Conservation (phyloP, 2,113 vertebrate species). For the Periophthalmodon schlosseri region DNA sequence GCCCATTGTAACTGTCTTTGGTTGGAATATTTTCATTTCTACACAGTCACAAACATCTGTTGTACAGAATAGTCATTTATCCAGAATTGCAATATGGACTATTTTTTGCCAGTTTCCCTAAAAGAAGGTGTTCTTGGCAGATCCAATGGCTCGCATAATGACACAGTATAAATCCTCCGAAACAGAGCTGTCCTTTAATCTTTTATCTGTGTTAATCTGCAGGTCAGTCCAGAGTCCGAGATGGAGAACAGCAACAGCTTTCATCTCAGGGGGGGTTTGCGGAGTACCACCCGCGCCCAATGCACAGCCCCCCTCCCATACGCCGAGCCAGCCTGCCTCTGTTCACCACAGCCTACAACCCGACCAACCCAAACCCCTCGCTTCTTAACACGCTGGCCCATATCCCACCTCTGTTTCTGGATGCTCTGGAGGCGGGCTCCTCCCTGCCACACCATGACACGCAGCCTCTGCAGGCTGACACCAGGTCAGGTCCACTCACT, state of each 20-base stretch:
- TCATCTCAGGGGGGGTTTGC: slow-evolving; percentile 52
- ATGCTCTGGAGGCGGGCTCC: slow-evolving; percentile 61
- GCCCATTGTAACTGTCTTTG: not conserved
- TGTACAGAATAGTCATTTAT: not conserved
- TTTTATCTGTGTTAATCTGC: slow-evolving; percentile 33
- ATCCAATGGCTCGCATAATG: slow-evolving; percentile 2
- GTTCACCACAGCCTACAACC: slow-evolving; percentile 54
- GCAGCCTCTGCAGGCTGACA: slow-evolving; percentile 73
- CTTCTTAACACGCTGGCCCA: slow-evolving; percentile 53
- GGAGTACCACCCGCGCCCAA: slow-evolving; percentile 74
- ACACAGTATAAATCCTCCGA: slow-evolving; percentile 18
- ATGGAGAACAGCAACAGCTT: slow-evolving; percentile 49
- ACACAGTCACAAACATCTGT: not conserved
- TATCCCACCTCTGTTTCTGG: slow-evolving; percentile 74
- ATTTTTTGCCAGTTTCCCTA: not conserved
- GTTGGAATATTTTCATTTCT: no score
- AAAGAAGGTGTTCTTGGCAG: not conserved
- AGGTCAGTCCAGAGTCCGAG: slow-evolving; percentile 55
- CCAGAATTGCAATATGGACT: not conserved
- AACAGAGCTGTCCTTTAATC: slow-evolving; percentile 27
- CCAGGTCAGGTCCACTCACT: slow-evolving; percentile 64
- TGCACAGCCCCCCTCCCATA: slow-evolving; percentile 89
- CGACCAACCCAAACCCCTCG: slow-evolving; percentile 38
- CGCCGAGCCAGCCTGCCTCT: slow-evolving; percentile 81
- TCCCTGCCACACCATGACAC: slow-evolving; percentile 60